phyloP scores from a whole-genome alignment of 2,888 invertebrate genomes.

The Agrochola lychnidis region DNA sequence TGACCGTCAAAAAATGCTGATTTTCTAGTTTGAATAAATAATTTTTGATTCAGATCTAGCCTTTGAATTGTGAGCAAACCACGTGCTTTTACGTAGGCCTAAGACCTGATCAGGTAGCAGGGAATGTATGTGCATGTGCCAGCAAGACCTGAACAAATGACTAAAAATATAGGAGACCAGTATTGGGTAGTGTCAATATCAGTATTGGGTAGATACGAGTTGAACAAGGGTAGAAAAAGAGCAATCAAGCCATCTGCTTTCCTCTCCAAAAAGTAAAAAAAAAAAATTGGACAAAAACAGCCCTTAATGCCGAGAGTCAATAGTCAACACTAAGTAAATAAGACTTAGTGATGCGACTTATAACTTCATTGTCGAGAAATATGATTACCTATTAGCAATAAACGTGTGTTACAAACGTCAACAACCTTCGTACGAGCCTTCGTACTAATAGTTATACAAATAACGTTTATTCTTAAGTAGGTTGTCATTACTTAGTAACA shows the following conservation, averaged over 20 bases:
- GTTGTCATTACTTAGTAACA: conserved; percentile 20
- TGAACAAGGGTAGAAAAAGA: too few relatives aligned
- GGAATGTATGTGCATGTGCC: too few relatives aligned
- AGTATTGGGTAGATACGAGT: too few relatives aligned
- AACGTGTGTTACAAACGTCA: conserved; percentile 50
- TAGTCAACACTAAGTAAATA: conserved; percentile 1
- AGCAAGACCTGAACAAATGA: neutral
- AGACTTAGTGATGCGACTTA: conserved; percentile 21
- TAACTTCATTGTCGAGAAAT: conserved; percentile 33
- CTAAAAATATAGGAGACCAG: too few relatives aligned
- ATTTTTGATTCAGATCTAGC: too few relatives aligned
- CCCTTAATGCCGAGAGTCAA: neutral
- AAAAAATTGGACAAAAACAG: neutral
- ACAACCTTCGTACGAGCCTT: conserved; percentile 57
- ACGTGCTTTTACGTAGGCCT: too few relatives aligned
- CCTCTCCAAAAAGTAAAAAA: neutral
- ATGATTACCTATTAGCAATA: conserved; percentile 47
- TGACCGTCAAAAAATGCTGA: too few relatives aligned
- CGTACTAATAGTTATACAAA: conserved; percentile 54
- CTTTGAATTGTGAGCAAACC: too few relatives aligned
- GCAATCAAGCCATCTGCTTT: too few relatives aligned
- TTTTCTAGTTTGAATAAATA: too few relatives aligned
- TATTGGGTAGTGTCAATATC: too few relatives aligned
- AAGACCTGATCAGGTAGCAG: too few relatives aligned
- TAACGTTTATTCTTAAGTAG: conserved; percentile 18